phyloP scores from a whole-genome alignment of 2,113 vertebrate species.

The Cyanoliseus patagonus region DNA sequence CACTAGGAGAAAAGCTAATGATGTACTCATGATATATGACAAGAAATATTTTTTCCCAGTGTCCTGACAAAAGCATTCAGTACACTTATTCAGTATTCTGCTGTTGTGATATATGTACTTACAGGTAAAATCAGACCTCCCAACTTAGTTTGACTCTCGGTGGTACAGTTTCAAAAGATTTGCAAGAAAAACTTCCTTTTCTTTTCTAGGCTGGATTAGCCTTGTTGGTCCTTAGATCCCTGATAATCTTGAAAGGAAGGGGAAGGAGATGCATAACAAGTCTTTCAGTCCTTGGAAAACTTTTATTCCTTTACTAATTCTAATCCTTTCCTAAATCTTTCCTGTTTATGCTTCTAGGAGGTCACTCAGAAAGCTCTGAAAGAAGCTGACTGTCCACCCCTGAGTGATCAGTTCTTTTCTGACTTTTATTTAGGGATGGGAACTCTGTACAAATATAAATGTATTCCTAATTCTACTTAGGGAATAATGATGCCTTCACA shows the following conservation, averaged over 20 bases:
- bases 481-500: background rate
- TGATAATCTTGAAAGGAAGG: background rate
- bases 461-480: background rate
- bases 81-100: accelerated
- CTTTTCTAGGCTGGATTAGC: background rate
- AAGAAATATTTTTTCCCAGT: background rate
- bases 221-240: background rate
- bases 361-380: background rate
- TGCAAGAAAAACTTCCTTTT: background rate
- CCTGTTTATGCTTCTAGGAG: background rate
- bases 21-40: background rate
- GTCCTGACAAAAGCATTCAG: background rate
- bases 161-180: background rate
- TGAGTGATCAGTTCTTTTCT: background rate
- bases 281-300: background rate
- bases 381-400: background rate
- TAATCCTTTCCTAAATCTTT: background rate
- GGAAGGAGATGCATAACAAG: background rate
- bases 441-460: background rate
- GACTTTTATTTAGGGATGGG: background rate
- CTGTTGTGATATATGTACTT: background rate
- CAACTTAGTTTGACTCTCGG: background rate
- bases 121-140: background rate
- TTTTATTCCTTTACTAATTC: background rate
- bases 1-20: background rate